Evolutionary conservation across 2,113 vertebrate species (phyloP), one percentile per base, ranked within the genome.

Genomic region (Dicrurus megarhynchus): DNA sequence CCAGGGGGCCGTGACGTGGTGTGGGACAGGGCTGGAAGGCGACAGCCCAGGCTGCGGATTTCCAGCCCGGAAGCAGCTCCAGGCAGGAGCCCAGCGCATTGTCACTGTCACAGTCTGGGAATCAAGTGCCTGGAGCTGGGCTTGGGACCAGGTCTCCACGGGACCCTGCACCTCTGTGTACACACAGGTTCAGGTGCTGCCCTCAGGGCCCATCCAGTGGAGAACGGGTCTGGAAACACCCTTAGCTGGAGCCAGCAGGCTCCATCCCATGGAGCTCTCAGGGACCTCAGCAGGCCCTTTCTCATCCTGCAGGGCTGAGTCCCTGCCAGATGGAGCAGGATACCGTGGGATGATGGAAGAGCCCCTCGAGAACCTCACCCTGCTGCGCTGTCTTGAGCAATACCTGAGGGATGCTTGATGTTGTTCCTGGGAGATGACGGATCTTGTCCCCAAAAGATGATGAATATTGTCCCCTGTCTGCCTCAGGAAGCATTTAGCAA

Each of bases 1-100:
- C n/a, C 32, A 2, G 2, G 11, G 61, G 35, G 26, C 13, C 5
- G 6, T 9, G 26, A 2, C 0, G 3, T 39, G 47, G 11, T n/a
- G 56, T 37, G 47, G 24, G 74, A 24, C 55, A 23, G 63, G 63
- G 55, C 70, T 75, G 52, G 52, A 14, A 47, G 76, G 60, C 0
- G 1, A 26, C 53, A 44, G 33, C 44, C 35, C 61, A 32, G 37
- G 44, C 26, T 4, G 6, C 7, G 18, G 27, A 60, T 60, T 44
- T 68, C 32, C 46, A 32, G 71, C 32, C 46, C 11, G 61, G 71
- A 35, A 42, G 52, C 52, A 42, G 74, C 47, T 39, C 55, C 47
- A 46, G 64, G 21, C 26, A 9, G 39, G 32, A 78, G 13, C 47
- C 33, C 64, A 47, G 47, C n/a, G 6, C 56, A 17, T 10, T 28